phyloP scores from a whole-genome alignment of 2,113 vertebrate species.

The Campylomormyrus numenius region DNA sequence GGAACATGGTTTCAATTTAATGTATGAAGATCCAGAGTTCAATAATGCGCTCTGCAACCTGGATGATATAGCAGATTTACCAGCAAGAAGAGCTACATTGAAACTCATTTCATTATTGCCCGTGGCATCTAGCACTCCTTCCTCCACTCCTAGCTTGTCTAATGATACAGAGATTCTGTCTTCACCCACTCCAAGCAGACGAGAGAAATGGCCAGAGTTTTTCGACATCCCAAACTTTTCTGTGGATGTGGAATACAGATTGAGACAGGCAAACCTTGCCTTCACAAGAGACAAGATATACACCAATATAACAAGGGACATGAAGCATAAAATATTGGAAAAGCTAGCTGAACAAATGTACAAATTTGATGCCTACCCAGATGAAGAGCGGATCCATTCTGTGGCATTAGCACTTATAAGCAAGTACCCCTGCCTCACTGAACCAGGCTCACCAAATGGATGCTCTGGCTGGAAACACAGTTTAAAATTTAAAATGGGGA shows the following conservation, averaged over 20 bases:
- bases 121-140: neutral
- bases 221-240: neutral
- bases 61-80: neutral
- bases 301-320: neutral
- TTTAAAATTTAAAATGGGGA: constrained; percentile 10
- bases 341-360: constrained; percentile 9
- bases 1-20: constrained; percentile 29
- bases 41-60: neutral
- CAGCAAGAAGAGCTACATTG: neutral
- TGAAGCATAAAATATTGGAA: constrained; percentile 5
- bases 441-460: neutral
- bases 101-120: neutral
- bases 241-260: neutral
- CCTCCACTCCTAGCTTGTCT: neutral
- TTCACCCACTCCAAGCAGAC: neutral
- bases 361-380: constrained; percentile 15
- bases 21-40: constrained; percentile 9
- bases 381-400: neutral
- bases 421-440: neutral
- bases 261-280: neutral
- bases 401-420: neutral
- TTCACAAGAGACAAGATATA: neutral
- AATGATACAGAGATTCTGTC: neutral
- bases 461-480: constrained; percentile 14
- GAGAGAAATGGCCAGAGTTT: neutral